Percentiles rank a stretch among this genome's conserved stretches.
Conservation (phyloP, 2,797 vertebrate species). For the Threskiornis aethiopicus region DNA sequence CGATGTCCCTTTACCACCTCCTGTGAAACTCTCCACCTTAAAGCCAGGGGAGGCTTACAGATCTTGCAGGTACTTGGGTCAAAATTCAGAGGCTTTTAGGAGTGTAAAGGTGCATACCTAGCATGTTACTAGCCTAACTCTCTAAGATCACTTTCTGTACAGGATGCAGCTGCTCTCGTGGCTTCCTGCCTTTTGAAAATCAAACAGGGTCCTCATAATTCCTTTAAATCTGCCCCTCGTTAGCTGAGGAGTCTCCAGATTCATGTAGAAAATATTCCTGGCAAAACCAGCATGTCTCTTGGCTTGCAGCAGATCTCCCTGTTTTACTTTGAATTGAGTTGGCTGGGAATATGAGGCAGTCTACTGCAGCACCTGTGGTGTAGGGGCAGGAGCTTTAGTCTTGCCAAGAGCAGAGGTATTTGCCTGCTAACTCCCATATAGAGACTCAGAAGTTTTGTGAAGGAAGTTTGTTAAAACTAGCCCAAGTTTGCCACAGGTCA, state of each 20-base stretch:
- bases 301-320: background rate
- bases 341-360: background rate
- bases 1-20: background rate
- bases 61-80: background rate
- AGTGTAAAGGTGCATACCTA: background rate
- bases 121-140: background rate
- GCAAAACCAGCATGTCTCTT: background rate
- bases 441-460: background rate
- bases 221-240: background rate
- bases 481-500: background rate
- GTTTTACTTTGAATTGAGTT: background rate
- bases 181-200: background rate
- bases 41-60: background rate
- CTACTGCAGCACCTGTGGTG: background rate
- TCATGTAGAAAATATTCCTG: background rate
- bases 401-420: background rate
- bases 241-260: background rate
- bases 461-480: background rate
- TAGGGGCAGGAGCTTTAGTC: background rate
- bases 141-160: background rate
- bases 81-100: background rate
- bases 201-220: rapidly evolving
- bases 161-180: background rate
- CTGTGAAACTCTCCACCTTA: background rate
- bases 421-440: background rate